Percentiles rank a stretch among this genome's conserved stretches.
phyloP scores from a whole-genome alignment of 2,888 invertebrate genomes.

The Macropis europaea region DNA sequence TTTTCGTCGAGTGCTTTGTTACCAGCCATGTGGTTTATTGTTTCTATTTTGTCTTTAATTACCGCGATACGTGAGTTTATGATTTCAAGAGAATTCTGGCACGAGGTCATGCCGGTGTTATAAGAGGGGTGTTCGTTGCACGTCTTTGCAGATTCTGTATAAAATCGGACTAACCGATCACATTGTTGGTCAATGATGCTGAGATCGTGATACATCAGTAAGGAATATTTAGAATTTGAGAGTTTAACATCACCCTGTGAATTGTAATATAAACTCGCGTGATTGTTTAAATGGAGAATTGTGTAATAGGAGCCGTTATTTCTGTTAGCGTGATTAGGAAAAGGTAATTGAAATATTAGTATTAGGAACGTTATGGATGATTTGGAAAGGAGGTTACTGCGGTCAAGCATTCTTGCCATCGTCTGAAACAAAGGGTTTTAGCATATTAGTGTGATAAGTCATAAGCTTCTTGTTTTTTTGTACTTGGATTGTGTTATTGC shows the following conservation, averaged over 20 bases:
- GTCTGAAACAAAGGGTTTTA: constrained; percentile 25
- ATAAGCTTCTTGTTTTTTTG: background rate
- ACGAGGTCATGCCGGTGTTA: background rate
- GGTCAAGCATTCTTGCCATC: background rate
- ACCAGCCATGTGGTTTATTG: background rate
- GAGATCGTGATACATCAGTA: background rate
- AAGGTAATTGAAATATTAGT: background rate
- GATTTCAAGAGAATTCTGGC: background rate
- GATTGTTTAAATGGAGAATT: background rate
- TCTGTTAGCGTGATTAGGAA: background rate
- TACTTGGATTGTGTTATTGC: constrained; percentile 5
- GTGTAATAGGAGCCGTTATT: background rate
- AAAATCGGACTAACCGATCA: background rate
- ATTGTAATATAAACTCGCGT: constrained; percentile 5
- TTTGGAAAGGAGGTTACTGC: too few relatives aligned
- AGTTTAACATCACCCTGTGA: background rate
- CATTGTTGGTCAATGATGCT: background rate
- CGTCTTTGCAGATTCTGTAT: background rate
- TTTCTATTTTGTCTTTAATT: background rate
- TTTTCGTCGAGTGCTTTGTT: background rate
- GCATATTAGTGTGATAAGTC: constrained; percentile 14
- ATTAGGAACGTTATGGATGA: too few relatives aligned
- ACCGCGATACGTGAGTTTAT: background rate
- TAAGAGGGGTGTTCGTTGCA: background rate
- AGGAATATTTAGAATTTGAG: constrained; percentile 1